Evolutionary conservation across 2,888 invertebrate genomes (phyloP).

Genomic region (Yponomeuta evonymella): DNA sequence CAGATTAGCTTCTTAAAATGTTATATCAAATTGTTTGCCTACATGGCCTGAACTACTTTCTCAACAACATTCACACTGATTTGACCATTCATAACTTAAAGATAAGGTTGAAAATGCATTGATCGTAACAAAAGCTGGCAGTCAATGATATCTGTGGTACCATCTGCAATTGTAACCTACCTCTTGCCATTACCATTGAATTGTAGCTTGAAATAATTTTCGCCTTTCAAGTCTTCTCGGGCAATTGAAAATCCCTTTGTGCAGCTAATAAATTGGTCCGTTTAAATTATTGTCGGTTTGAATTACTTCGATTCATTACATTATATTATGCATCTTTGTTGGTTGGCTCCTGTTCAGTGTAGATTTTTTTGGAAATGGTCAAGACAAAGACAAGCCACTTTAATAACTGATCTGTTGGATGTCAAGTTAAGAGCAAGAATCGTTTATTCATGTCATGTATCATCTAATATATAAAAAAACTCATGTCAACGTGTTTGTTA

Average conservation of each 20-base stretch:
- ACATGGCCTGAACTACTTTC: slow-evolving; percentile 10
- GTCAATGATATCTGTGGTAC: slow-evolving; percentile 9
- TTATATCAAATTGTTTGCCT: slow-evolving; percentile 27
- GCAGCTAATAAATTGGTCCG: slow-evolving; percentile 21
- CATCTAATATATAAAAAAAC: too few species aligned
- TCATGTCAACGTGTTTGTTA: too few species aligned
- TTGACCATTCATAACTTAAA: background rate
- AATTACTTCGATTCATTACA: background rate
- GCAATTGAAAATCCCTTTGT: slow-evolving; percentile 28
- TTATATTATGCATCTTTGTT: background rate
- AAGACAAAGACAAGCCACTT: background rate
- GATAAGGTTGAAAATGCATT: slow-evolving; percentile 3
- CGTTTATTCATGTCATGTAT: too few species aligned
- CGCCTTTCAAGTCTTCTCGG: slow-evolving; percentile 25
- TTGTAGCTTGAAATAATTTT: slow-evolving; percentile 33
- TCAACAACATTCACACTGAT: background rate
- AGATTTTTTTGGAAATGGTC: background rate
- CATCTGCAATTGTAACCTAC: slow-evolving; percentile 18
- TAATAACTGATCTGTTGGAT: too few species aligned
- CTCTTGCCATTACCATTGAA: slow-evolving; percentile 36
- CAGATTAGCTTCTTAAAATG: slow-evolving; percentile 32
- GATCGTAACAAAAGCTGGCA: slow-evolving; percentile 2
- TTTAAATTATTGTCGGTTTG: slow-evolving; percentile 11
- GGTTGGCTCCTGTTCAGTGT: background rate
- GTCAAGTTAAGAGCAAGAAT: too few species aligned